Evolutionary conservation across 2,888 invertebrate species (phyloP), one percentile per base, ranked within the genome.

Genomic region (Drosophila phalerata): DNA sequence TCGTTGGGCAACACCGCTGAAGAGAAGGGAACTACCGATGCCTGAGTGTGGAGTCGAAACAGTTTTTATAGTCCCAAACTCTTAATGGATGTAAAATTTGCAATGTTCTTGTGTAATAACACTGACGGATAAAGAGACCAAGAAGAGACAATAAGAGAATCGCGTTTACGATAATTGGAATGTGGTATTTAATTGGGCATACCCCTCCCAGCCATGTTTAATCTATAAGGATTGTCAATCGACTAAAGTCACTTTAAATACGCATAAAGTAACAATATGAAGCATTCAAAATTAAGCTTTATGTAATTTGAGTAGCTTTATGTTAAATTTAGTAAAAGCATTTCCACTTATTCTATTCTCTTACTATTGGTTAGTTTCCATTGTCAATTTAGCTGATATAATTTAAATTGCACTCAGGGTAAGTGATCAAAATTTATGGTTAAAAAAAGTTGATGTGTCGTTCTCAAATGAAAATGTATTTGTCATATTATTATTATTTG

Each of bases 1-100:
- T 62, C 57, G 65, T 57, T 67, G 72, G 37, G 40, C 79, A 73
- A 71, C 48, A 51, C 13, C 1, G 47, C 11, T 19, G 10, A 40
- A 17, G 15, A 19, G 11, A 30, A 11, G 15, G 0, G 5, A 28
- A 0, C 15, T 3, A 3, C 17, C 3, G 8, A 9, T 11, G 28
- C 0, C 6, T n/a, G 25, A 4, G 30, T 34, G 5, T 6, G 6
- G 28, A 10, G 28, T 15, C 6, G 28, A 49, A 30, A 61, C 37
- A 42, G 45, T 77, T 77, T 77, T 77, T 66, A 77, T 74, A 55
- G 74, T 61, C 22, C 52, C 74, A 85, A 80, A 73, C 69, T 60
- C 69, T 70, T 75, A 83, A 83, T 84, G 73, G 70, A 61, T 73
- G 76, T 62, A 38, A 64, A 68, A 73, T 73, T 83, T 63, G 62